Evolutionary conservation across 1,140 invertebrate genomes (phyloP), one percentile per base, ranked within the genome.

Genomic region (Magallana angulata): DNA sequence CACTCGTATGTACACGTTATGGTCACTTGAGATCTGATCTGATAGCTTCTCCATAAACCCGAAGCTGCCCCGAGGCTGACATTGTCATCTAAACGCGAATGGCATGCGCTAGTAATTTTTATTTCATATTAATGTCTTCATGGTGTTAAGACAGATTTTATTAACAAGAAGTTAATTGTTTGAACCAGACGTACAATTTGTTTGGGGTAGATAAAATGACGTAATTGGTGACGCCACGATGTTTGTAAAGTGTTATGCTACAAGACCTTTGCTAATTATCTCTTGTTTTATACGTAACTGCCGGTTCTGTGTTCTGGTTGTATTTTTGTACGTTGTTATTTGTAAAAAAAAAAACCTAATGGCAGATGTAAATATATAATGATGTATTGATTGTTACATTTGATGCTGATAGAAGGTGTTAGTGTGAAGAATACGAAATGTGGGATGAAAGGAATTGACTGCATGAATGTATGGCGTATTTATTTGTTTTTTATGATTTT

Each of bases 311-410:
- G 68, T 76, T 76, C 68, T 76, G 24, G 18, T 76, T 76, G 18
- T 76, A 76, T 76, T 76, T 76, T 76, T 76, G 60, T 76, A 76
- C 68, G 30, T 76, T 76, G 68, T 76, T 76, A 76, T 76, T 36
- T 12, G 68, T 76, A 12, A 12, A 24, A 24, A 24, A 24, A 24
- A 24, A 48, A 76, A 11, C 24, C 24, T 30, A 76, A 76, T 76
- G 68, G 68, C 68, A 76, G 68, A 30, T 76, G 68, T 76, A 76
- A 76, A 76, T 76, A 76, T 76, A 30, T 76, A 76, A 76, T 12
- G 68, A 76, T 18, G 64, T 76, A 76, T 76, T 76, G 24, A 76
- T 76, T 36, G 68, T 76, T 76, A 76, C 24, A 30, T 8, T 76
- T 76, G 68, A 76, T 30, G 5, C 68, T 30, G 24, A 76, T n/a